A percentile compares a stretch with the other conserved stretches of the same genome.
phyloP scores from a whole-genome alignment of 2,888 invertebrate genomes.

The Agelastica alni region DNA sequence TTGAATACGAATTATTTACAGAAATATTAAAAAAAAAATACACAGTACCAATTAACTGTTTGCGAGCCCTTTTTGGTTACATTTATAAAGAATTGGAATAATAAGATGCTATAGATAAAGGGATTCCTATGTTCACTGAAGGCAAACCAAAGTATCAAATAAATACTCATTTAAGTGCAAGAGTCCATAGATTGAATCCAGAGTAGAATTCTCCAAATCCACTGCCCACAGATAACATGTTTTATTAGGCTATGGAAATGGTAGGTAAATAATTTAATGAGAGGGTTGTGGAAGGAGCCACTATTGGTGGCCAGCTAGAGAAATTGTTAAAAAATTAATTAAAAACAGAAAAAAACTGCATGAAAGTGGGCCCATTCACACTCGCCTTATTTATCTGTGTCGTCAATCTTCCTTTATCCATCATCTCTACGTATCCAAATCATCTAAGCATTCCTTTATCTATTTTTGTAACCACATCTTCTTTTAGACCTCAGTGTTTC shows the following conservation, averaged over 20 bases:
- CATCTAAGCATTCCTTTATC: no score
- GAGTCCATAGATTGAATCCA: constrained; percentile 81
- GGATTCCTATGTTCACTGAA: constrained; percentile 76
- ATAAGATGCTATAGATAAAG: constrained; percentile 97
- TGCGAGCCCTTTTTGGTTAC: constrained; percentile 66
- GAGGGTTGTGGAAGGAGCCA: constrained; percentile 62
- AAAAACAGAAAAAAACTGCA: constrained; percentile 61
- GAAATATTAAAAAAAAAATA: constrained; percentile 59
- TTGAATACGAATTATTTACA: constrained; percentile 79
- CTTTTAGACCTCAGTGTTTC: no score
- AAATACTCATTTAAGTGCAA: constrained; percentile 73
- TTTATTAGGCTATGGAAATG: constrained; percentile 76
- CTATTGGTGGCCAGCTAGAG: constrained; percentile 88
- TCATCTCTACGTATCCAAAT: no score
- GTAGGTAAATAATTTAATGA: constrained; percentile 81
- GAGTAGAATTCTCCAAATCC: constrained; percentile 70
- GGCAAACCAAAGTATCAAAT: constrained; percentile 77
- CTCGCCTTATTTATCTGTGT: no score
- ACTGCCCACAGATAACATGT: constrained; percentile 64
- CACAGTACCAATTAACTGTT: constrained; percentile 58
- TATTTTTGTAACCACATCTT: no score
- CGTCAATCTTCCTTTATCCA: no score
- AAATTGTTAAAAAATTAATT: constrained; percentile 75
- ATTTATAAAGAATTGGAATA: constrained; percentile 89
- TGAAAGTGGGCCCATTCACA: constrained; percentile 29